These are phyloP conservation scores for Daboia siamensis DNA, from an alignment of 2,113 vertebrate genomes.

Conservation along the genomic window DNA sequence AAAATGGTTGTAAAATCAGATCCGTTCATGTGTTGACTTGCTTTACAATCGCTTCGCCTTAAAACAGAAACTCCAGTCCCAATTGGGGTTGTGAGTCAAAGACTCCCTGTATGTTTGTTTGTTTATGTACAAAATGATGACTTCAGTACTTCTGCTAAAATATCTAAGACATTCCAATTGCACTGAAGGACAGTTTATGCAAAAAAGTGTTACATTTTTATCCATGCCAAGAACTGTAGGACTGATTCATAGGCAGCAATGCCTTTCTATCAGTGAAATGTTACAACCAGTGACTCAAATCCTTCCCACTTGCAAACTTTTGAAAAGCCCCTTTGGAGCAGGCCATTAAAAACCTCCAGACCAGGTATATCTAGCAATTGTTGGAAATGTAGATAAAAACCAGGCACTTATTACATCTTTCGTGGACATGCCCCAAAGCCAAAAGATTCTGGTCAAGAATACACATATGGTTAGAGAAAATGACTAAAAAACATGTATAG, in stretches of 20 bases:
- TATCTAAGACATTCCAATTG: not conserved
- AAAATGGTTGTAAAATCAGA: not conserved
- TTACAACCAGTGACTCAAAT: not conserved
- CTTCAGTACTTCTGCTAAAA: not conserved
- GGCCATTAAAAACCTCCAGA: not conserved
- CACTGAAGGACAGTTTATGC: not conserved
- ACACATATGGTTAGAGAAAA: no score
- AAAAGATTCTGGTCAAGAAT: no score
- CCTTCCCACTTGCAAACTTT: not conserved
- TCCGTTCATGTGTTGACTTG: not conserved
- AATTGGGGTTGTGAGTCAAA: not conserved
- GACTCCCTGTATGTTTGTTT: not conserved
- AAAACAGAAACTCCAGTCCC: not conserved
- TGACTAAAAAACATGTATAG: no score
- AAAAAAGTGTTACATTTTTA: not conserved
- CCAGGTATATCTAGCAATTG: not conserved
- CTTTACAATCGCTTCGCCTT: not conserved
- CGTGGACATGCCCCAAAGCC: no score
- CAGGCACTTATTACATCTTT: no score
- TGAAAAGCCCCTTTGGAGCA: not conserved
- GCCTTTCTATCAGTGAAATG: not conserved
- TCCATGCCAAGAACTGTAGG: not conserved
- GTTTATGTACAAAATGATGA: not conserved
- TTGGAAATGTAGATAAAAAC: no score
- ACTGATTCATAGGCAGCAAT: not conserved